Evolutionary conservation across 1,140 invertebrate species (phyloP), one percentile per base, ranked within the genome.

Genomic region (Diploscapter pachys): DNA sequence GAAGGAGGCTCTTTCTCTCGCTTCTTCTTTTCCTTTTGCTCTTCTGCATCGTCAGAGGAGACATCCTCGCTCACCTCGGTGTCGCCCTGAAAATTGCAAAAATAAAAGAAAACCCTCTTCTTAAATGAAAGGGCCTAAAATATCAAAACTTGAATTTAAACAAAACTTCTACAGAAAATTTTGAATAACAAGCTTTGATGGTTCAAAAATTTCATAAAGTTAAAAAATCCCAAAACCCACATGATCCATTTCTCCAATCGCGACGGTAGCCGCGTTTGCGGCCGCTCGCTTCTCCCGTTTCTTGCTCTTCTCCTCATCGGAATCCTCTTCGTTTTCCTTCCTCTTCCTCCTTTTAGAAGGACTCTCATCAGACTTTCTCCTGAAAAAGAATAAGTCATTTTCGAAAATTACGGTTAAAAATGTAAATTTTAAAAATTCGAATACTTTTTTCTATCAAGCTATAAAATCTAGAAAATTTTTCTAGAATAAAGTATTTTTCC

Each of bases 11-110:
- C 31, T 31, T 31, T 31, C 31, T 31, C 31, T 31, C 31, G 31
- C 54, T 48, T 69, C 55, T 75, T 63, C 50, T 65, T 78, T 64
- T 77, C 73, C 73, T 75, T 59, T 56, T 68, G 73, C 5, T 49
- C 71, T 52, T 72, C 69, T 52, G 49, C 53, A 48, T 55, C 56
- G 69, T 73, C 64, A n/a, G 64, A 53, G 63, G 54, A 52, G 63
- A 51, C 59, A 57, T 79, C 53, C 72, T 63, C 53, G 73, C 64
- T 53, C 59, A 65, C 9, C 69, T 78, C 63, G 57, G 65, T 62
- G 51, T 78, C 76, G 4, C 63, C 53, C 76, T 78, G 75, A 61
- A 78, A 50, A 13, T 5, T 9, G 31, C 9, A 31, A 50, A 50
- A 8, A 64, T 64, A 5, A 31, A 31, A 31, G 31, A 31, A 31